Evolutionary conservation across 2,888 invertebrate genomes (phyloP).

Genomic region (Homarus gammarus): DNA sequence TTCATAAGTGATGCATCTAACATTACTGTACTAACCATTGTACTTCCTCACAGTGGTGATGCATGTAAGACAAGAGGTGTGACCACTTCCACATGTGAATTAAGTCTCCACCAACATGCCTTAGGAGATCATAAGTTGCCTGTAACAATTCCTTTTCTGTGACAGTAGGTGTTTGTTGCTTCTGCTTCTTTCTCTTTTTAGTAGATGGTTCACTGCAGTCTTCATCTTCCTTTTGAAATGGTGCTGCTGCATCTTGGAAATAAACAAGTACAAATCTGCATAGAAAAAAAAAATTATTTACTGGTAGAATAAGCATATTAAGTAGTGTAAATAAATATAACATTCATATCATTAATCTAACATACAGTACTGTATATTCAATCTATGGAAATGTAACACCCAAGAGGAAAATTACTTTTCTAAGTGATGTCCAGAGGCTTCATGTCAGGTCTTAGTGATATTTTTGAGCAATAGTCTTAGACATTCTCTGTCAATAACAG

Average conservation of each 20-base stretch:
- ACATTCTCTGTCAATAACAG: too few relatives aligned
- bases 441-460: too few relatives aligned
- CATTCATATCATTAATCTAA: too few relatives aligned
- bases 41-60: constrained; percentile 40
- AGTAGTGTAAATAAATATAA: too few relatives aligned
- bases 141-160: constrained; percentile 40
- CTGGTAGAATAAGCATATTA: too few relatives aligned
- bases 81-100: constrained; percentile 56
- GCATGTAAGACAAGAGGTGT: constrained; percentile 36
- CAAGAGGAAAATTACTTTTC: too few relatives aligned
- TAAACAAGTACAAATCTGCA: constrained; percentile 53
- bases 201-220: constrained; percentile 22
- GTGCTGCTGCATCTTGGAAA: constrained; percentile 56
- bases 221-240: constrained; percentile 31
- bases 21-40: constrained; percentile 24
- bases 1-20: not conserved
- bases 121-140: constrained; percentile 36
- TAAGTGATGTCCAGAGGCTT: too few relatives aligned
- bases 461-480: too few relatives aligned
- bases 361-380: too few relatives aligned
- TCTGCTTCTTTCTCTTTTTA: constrained; percentile 39
- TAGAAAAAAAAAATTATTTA: not conserved
- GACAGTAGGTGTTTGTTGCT: not conserved
- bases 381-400: too few relatives aligned
- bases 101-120: constrained; percentile 39